These are phyloP conservation scores for Ceratitis capitata DNA, from an alignment of 1,140 invertebrate genomes.

Conservation along the genomic window DNA sequence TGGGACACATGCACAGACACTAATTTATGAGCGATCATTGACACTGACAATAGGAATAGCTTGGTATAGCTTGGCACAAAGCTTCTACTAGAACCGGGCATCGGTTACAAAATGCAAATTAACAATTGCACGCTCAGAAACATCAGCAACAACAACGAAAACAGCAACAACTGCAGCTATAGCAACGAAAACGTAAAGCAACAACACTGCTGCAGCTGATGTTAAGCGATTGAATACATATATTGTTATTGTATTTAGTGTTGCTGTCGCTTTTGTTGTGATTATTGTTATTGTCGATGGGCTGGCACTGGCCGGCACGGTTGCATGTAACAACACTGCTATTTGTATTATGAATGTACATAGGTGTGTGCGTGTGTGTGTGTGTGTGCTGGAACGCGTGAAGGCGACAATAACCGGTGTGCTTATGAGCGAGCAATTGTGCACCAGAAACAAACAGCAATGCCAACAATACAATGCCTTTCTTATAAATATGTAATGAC, in stretches of 20 bases:
- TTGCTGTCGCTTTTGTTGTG: not conserved
- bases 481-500: not conserved
- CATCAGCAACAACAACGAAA: not conserved
- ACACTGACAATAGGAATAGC: constrained; percentile 5
- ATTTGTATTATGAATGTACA: not conserved
- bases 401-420: constrained; percentile 23
- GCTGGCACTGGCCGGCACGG: not conserved
- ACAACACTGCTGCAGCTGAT: not conserved
- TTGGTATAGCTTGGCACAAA: too few relatives aligned
- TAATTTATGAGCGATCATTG: constrained; percentile 38
- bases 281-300: not conserved
- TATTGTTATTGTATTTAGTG: not conserved
- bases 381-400: not conserved
- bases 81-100: not conserved
- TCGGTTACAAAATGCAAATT: constrained; percentile 31
- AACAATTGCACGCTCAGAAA: not conserved
- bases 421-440: constrained; percentile 20
- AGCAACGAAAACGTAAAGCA: not conserved
- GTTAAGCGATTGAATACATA: not conserved
- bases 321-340: not conserved
- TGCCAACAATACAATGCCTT: constrained; percentile 21
- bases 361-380: not conserved
- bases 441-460: not conserved
- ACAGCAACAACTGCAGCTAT: not conserved
- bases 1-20: not conserved